Evolutionary conservation across 2,113 vertebrate genomes (phyloP).

Genomic region (Microtus richardsoni): DNA sequence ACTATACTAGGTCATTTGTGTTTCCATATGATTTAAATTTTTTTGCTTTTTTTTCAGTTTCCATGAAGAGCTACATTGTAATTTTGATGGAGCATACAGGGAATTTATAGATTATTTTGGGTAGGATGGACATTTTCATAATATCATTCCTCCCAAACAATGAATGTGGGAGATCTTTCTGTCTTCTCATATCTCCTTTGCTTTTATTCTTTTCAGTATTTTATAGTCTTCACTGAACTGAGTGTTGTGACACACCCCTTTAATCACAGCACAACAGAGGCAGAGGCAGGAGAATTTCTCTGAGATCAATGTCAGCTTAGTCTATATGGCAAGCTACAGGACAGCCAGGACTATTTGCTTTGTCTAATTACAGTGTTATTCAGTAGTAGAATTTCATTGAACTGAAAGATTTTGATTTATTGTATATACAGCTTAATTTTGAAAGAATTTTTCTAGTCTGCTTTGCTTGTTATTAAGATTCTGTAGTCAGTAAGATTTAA

Average conservation of each 20-base stretch:
- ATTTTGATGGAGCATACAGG: neutral
- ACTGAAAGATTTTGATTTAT: neutral
- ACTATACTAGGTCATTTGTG: neutral
- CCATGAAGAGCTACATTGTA: neutral
- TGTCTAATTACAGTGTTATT: neutral
- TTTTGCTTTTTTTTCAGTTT: neutral
- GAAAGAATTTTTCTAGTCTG: neutral
- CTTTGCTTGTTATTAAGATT: neutral
- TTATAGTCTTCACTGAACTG: neutral
- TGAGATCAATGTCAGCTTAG: neutral
- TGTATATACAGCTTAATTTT: neutral
- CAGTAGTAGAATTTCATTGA: neutral
- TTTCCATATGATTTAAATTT: neutral
- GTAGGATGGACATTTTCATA: neutral
- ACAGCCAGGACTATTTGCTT: neutral
- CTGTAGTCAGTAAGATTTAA: neutral
- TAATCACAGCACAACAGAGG: neutral
- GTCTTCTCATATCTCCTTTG: neutral
- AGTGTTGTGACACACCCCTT: neutral
- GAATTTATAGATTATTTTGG: neutral
- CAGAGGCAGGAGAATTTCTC: neutral
- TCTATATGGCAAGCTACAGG: neutral
- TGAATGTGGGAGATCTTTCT: neutral
- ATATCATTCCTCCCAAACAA: neutral
- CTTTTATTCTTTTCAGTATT: neutral